A percentile compares a stretch with the other conserved stretches of the same genome.
These are phyloP conservation scores for Eurystomus gularis DNA, from an alignment of 2,113 vertebrate species.

Conservation along the genomic window DNA sequence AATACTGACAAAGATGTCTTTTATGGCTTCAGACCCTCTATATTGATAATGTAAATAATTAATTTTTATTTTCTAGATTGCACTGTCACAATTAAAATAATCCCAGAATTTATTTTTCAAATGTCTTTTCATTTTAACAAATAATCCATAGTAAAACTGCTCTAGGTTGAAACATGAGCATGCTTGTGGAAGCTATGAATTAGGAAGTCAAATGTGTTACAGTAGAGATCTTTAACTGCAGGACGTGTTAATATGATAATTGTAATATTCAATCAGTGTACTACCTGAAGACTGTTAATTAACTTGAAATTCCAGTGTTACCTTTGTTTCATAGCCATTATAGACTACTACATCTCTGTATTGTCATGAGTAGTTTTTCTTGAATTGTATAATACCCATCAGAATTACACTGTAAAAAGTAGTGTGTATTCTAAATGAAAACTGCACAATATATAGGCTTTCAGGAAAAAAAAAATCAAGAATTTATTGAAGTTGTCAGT, in stretches of 20 bases:
- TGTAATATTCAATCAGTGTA: background rate
- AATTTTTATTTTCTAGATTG: background rate
- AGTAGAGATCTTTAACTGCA: background rate
- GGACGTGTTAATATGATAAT: background rate
- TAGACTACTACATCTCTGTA: background rate
- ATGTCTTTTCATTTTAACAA: constrained; percentile 24
- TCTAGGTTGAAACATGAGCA: background rate
- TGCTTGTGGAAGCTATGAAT: background rate
- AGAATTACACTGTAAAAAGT: background rate
- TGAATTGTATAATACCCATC: background rate
- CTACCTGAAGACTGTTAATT: background rate
- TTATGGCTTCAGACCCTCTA: background rate
- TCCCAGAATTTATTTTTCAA: constrained; percentile 13
- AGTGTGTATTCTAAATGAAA: background rate
- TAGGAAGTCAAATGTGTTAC: background rate
- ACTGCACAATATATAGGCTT: background rate
- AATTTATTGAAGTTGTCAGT: background rate
- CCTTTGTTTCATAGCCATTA: background rate
- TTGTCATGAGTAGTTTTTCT: background rate
- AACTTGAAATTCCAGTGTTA: background rate
- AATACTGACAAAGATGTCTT: background rate
- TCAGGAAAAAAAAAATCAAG: background rate
- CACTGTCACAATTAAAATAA: background rate
- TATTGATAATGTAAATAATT: background rate
- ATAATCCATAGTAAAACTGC: background rate